Base-by-base conservation (phyloP, 1,140 invertebrate species). In the Metaphire vulgaris region DNA sequence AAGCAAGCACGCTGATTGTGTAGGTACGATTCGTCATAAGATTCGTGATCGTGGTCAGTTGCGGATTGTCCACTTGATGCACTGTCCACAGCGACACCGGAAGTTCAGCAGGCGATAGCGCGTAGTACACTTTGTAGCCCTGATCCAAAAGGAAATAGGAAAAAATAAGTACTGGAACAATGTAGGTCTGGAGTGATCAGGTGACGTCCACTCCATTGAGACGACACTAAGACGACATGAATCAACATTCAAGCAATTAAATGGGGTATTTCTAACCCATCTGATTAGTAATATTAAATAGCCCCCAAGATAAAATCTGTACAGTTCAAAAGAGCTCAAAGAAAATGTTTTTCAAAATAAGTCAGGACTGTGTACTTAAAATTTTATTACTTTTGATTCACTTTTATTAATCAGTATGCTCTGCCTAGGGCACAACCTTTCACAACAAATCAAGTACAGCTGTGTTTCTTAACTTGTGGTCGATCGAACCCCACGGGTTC, bases 91-190 rank as follows among this genome's bases (percentile, higher is more conserved):
- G 92, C 33, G 92, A 90, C 87, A 96, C 91, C 1, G 91, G 91
- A 69, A 93, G 90, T 80, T 92, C 90, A 15, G 26, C 32, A 29
- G 94, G 90, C 82, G 95, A 92, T 80, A 91, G 92, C 12, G 95
- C 97, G 87, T 96, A 99, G 85, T 94, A 98, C 73, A 98, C 93
- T 88, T 97, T 98, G 89, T 99, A 99, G 78, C 94, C 95, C 95
- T 97, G 86, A 6, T 85, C 86, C 83, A 79, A 74, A 77, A 32
- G 21, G 30, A 14, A 33, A 15, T 30, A 74, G 33, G 21, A 2
- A 15, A 21, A 74, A 33, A 73, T 68, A 71, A 12, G 31, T 30
- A 29, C 6, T 34, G 70, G 28, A 77, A 28, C 21, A 76, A n/a
- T 0, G n/a, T 75, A 65, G 56, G 56, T 65, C 26, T 14, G 14